Percentiles rank a stretch among this genome's conserved stretches.
phyloP scores from a whole-genome alignment of 2,888 invertebrate species.

The Ryuthela nishihirai region DNA sequence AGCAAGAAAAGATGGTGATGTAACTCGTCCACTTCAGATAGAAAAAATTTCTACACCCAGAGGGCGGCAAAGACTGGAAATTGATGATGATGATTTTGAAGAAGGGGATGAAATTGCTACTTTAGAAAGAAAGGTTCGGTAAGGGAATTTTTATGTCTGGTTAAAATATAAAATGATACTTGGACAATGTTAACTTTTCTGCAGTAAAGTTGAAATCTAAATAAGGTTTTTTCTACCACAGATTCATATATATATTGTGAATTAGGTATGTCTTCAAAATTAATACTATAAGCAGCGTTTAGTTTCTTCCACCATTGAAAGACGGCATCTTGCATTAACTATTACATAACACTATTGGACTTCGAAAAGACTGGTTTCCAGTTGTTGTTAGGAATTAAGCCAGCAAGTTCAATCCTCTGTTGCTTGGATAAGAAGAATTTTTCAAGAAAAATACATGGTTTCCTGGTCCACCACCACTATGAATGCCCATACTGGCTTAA shows the following conservation, averaged over 20 bases:
- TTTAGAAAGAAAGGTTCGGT: conserved; percentile 53
- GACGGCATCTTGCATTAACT: too few relatives aligned
- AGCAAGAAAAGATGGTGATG: conserved; percentile 48
- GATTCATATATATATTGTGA: background rate
- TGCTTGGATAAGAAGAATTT: too few relatives aligned
- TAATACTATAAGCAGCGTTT: too few relatives aligned
- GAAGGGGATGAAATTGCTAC: conserved; percentile 51
- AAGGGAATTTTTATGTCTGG: conserved; percentile 33
- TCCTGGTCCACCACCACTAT: too few relatives aligned
- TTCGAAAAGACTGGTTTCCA: too few relatives aligned
- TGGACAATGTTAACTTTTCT: background rate
- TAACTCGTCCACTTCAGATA: conserved; percentile 41
- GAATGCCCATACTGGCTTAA: too few relatives aligned
- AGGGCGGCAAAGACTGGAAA: conserved; percentile 38
- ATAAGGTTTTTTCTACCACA: background rate
- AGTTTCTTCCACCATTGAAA: too few relatives aligned
- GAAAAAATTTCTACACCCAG: conserved; percentile 34
- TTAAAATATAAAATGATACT: too few relatives aligned
- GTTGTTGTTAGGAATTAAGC: too few relatives aligned
- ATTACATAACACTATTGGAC: too few relatives aligned
- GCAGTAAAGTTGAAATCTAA: background rate
- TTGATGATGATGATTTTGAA: conserved; percentile 45
- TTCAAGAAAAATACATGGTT: too few relatives aligned
- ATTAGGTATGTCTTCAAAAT: background rate
- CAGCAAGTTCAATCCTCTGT: too few relatives aligned